A percentile compares a stretch with the other conserved stretches of the same genome.
Conservation (phyloP, 2,113 vertebrate species). For the Rhea pennata region DNA sequence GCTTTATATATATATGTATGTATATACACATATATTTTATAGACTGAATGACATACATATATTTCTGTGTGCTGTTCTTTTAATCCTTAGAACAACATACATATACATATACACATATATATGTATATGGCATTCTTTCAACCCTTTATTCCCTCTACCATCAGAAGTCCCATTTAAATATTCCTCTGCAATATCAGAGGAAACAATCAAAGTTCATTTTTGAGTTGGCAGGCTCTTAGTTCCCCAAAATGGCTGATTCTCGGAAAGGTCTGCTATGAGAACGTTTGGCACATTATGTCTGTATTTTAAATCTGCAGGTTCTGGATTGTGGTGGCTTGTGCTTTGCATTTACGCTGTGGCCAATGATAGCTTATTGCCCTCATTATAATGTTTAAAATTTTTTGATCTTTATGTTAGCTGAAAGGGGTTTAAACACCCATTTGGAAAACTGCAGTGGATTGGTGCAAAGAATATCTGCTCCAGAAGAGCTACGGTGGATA, state of each 20-base stretch:
- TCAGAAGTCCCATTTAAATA: background rate
- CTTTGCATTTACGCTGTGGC: background rate
- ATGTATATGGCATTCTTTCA: background rate
- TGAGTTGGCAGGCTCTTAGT: background rate
- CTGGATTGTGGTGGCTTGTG: background rate
- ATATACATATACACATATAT: too few species aligned
- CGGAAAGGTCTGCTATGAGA: background rate
- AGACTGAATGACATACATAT: background rate
- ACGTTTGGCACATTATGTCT: background rate
- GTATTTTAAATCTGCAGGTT: background rate
- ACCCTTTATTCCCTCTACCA: background rate
- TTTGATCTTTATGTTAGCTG: background rate
- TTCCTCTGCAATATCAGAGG: background rate
- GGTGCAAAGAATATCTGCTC: conserved; percentile 2
- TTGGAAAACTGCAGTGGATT: background rate
- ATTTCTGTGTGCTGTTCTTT: background rate
- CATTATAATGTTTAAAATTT: background rate
- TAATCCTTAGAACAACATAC: background rate
- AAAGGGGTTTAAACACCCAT: conserved; percentile 22
- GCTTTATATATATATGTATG: background rate
- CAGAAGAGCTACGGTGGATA: background rate
- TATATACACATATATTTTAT: background rate
- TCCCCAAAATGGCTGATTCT: background rate
- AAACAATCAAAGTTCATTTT: background rate
- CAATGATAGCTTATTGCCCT: conserved; percentile 17